A percentile compares a stretch with the other conserved stretches of the same genome.
These are phyloP conservation scores for Tetramorium alpestre DNA, from an alignment of 1,140 invertebrate species.

Conservation along the genomic window DNA sequence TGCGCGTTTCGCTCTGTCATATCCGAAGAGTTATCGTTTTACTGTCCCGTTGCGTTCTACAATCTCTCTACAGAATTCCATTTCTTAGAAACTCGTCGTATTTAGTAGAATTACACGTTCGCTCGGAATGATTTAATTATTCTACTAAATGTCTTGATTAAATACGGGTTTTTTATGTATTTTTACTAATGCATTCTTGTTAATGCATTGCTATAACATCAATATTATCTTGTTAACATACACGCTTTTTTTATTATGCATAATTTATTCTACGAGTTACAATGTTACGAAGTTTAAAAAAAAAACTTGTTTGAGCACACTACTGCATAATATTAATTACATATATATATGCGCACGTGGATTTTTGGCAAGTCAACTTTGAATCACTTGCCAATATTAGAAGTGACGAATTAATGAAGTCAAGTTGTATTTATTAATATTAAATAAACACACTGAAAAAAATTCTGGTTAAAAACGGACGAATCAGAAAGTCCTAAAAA, in stretches of 20 bases:
- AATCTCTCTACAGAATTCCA: slow-evolving; percentile 33
- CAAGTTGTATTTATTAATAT: background rate
- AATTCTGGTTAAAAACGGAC: too few relatives aligned
- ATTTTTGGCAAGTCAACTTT: background rate
- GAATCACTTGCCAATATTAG: background rate
- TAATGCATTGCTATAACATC: background rate
- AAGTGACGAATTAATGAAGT: too few relatives aligned
- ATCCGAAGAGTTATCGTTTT: slow-evolving; percentile 48
- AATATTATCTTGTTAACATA: background rate
- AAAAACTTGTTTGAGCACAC: background rate
- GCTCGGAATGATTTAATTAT: slow-evolving; percentile 3
- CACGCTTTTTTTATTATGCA: background rate
- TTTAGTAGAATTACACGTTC: background rate
- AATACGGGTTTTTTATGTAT: background rate
- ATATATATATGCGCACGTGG: background rate
- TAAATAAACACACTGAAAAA: too few relatives aligned
- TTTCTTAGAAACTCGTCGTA: background rate
- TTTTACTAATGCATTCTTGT: background rate
- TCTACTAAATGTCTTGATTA: too few relatives aligned
- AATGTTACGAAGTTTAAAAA: background rate
- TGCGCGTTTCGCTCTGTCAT: slow-evolving; percentile 46
- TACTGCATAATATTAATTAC: background rate
- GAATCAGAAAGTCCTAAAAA: too few relatives aligned
- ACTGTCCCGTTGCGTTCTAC: slow-evolving; percentile 25
- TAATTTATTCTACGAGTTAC: background rate